Conservation (phyloP, 2,888 invertebrate genomes). For the Caenorhabditis macrosperma region DNA sequence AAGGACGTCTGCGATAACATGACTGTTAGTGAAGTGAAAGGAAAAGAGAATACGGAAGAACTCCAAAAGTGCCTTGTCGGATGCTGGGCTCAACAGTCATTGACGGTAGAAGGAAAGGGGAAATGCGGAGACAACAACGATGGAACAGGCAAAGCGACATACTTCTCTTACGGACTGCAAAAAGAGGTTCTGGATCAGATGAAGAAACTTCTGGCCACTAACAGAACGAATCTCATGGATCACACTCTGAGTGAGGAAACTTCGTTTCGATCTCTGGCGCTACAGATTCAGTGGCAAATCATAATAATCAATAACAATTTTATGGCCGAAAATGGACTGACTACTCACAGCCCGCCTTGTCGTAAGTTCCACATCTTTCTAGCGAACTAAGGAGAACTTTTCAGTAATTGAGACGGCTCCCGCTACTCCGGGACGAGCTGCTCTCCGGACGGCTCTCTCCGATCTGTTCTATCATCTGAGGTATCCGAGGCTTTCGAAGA, state of each 20-base stretch:
- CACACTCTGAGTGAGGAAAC: conserved; percentile 69
- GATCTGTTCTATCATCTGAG: conserved; percentile 77
- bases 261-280: conserved; percentile 62
- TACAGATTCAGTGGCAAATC: conserved; percentile 78
- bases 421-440: conserved; percentile 34
- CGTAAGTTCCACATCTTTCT: conserved; percentile 58
- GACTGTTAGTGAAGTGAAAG: conserved; percentile 54
- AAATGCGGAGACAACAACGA: conserved; percentile 74
- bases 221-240: conserved; percentile 69
- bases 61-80: conserved; percentile 60
- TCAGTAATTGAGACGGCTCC: conserved; percentile 46
- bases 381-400: neutral
- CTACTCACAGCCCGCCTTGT: conserved; percentile 61
- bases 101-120: conserved; percentile 68
- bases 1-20: conserved; percentile 67
- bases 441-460: conserved; percentile 67
- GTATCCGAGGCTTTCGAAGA: conserved; percentile 68
- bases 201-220: conserved; percentile 66
- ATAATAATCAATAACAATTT: conserved; percentile 73
- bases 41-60: conserved; percentile 60
- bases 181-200: conserved; percentile 66
- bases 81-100: conserved; percentile 69
- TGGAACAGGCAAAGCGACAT: conserved; percentile 69
- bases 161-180: conserved; percentile 63
- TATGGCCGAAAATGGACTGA: conserved; percentile 70